Base-by-base conservation (phyloP, 1,140 invertebrate genomes). In the Ericerus pela region DNA sequence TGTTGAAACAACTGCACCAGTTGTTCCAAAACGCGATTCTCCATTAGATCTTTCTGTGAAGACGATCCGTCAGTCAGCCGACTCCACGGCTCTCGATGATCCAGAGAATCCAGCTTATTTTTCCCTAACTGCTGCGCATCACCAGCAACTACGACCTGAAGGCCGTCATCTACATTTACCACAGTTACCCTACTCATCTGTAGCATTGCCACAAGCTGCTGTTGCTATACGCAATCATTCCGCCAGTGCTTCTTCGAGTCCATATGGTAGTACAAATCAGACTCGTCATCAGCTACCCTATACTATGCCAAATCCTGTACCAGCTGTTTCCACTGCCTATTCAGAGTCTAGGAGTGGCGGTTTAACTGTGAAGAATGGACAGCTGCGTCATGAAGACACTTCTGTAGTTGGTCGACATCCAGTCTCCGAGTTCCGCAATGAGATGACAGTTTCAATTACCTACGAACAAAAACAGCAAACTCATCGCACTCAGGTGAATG, bases 31-130 rank as follows among this genome's bases (percentile, higher is more conserved):
- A 66, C 72, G 79, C 30, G 82, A 87, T 64, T 87, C 84, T 1
- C 85, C 85, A 0, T 66, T 90, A 41, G 87, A 90, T 68, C 70
- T 89, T 12, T 88, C 85, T 0, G 84, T 89, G 30, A 88, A 88
- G 65, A 88, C 85, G 0, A 80, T 89, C 0, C 80, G 85, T 62
- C 87, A 85, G 31, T 82, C 84, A 1, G 85, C 85, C 0, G 85
- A 89, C 67, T 88, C 85, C 1, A 88, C 86, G 1, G 80, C 81
- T 0, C 76, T 81, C 63, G 82, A 85, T 62, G 81, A 84, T 38
- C 43, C 53, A 16, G 55, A 59, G 54, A 59, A 10, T 43, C 33
- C 29, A 51, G 54, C 43, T 47, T 36, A 22, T 30, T 47, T 26
- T 53, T 58, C n/a, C 30, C 36, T 22, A 47, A n/a, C 26, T 54